Percentiles rank a stretch among this genome's conserved stretches.
These are phyloP conservation scores for Clunio marinus DNA, from an alignment of 2,888 invertebrate genomes.

Conservation along the genomic window DNA sequence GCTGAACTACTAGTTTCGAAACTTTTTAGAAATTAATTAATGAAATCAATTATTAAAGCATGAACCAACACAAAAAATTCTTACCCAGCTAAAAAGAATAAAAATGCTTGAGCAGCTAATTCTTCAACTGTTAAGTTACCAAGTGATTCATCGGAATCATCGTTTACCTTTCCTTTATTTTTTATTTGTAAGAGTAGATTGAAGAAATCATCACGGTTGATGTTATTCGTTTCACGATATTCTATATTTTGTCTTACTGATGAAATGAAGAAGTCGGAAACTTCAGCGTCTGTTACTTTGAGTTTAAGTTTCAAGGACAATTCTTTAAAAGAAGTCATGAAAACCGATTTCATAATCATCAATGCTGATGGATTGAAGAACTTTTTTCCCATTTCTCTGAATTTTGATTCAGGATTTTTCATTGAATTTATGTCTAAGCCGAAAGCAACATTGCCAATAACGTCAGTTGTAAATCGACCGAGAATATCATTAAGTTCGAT, in stretches of 20 bases:
- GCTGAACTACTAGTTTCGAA: not conserved
- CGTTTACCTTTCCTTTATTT: not conserved
- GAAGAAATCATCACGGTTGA: not conserved
- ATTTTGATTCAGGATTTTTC: not conserved
- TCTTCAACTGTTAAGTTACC: not conserved
- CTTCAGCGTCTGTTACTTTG: not conserved
- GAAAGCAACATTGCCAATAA: not conserved
- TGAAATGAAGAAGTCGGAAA: not conserved
- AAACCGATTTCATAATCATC: not conserved
- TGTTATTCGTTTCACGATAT: not conserved
- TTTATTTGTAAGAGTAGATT: not conserved
- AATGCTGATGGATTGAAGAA: not conserved
- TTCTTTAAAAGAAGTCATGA: not conserved
- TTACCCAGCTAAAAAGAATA: constrained; percentile 2
- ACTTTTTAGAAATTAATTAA: not conserved
- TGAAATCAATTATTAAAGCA: not conserved
- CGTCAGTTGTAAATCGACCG: not conserved
- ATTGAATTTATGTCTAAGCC: not conserved
- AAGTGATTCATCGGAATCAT: not conserved
- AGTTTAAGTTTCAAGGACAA: not conserved
- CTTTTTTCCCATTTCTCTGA: not conserved
- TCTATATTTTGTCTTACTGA: not conserved
- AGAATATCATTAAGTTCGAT: not conserved
- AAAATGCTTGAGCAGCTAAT: not conserved
- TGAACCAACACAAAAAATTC: not conserved